Conservation (phyloP, 2,797 vertebrate species). For the Glossophaga mutica region DNA sequence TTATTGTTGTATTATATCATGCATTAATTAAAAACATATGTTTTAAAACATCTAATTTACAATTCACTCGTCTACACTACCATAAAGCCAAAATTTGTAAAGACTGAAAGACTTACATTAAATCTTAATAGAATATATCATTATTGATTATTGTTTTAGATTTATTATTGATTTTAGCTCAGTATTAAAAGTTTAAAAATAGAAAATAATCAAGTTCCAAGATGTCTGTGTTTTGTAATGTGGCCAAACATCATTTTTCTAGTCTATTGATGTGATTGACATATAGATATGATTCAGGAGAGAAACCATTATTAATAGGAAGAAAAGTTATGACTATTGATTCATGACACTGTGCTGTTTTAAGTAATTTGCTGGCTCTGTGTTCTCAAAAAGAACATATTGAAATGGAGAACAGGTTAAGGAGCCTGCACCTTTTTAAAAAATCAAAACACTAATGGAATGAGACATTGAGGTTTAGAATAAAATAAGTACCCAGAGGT, state of each 20-base stretch:
- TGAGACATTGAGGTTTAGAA: conserved; percentile 69
- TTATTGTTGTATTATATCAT: conserved; percentile 82
- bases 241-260: conserved; percentile 80
- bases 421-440: conserved; percentile 60
- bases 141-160: conserved; percentile 79
- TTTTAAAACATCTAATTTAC: conserved; percentile 73
- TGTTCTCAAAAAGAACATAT: conserved; percentile 65
- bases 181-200: conserved; percentile 74
- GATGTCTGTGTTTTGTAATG: conserved; percentile 68
- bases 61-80: conserved; percentile 61
- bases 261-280: conserved; percentile 78
- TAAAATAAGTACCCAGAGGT: conserved; percentile 63
- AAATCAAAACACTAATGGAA: conserved; percentile 76
- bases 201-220: conserved; percentile 75
- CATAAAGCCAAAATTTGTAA: conserved; percentile 67
- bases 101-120: conserved; percentile 73
- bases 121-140: conserved; percentile 71
- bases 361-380: conserved; percentile 79
- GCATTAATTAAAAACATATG: conserved; percentile 78
- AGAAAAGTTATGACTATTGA: conserved; percentile 82
- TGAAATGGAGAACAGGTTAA: conserved; percentile 70
- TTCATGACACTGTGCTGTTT: conserved; percentile 73
- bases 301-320: conserved; percentile 78
- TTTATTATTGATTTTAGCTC: conserved; percentile 80
- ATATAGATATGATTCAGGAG: conserved; percentile 75